Evolutionary conservation across 2,797 vertebrate genomes (phyloP).

Genomic region (Muscicapa comitata): DNA sequence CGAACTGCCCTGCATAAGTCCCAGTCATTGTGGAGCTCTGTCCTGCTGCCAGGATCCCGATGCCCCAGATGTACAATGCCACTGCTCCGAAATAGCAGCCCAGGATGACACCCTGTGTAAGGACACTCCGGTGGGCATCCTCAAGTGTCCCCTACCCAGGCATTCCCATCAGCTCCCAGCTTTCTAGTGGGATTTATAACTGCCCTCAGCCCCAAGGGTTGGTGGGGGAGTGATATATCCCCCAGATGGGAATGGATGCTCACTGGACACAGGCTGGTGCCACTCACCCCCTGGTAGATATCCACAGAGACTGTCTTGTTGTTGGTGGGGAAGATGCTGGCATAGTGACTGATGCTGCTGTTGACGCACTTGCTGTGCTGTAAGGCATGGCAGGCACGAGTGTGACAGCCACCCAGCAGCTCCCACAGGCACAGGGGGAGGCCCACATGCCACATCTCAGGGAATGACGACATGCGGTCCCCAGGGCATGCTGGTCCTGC

Average conservation of each 20-base stretch:
- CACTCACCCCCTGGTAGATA: conserved; percentile 78
- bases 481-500: neutral
- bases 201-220: neutral
- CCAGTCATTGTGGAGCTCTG: conserved; percentile 84
- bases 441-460: neutral
- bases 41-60: conserved; percentile 78
- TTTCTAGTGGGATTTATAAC: neutral
- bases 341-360: conserved; percentile 69
- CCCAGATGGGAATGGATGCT: neutral
- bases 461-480: neutral
- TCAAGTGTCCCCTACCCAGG: neutral
- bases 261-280: rapidly evolving
- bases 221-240: rapidly evolving
- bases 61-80: conserved; percentile 80
- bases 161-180: neutral
- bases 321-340: conserved; percentile 66
- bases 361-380: conserved; percentile 74
- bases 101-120: conserved; percentile 74
- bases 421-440: neutral
- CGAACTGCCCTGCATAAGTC: conserved; percentile 81
- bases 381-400: neutral
- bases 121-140: neutral
- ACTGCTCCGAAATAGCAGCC: conserved; percentile 75
- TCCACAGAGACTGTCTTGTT: conserved; percentile 72
- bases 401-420: neutral